phyloP scores from a whole-genome alignment of 2,888 invertebrate species.

The Schizaphis graminum region DNA sequence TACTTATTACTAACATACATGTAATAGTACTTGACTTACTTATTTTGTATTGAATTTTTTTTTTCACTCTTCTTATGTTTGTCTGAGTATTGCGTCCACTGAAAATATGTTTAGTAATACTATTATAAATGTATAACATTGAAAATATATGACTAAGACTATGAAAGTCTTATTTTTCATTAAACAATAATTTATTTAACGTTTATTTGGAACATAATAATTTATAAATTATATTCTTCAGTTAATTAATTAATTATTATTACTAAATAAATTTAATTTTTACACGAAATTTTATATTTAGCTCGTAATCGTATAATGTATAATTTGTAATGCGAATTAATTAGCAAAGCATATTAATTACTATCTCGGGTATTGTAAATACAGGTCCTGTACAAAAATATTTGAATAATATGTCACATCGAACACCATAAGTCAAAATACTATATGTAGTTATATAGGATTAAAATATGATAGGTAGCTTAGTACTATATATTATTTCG shows the following conservation, averaged over 20 bases:
- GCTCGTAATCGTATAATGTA: background rate
- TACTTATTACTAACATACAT: background rate
- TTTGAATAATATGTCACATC: background rate
- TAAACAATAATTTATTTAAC: background rate
- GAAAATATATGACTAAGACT: background rate
- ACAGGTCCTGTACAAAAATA: background rate
- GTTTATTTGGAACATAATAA: background rate
- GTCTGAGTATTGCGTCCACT: constrained; percentile 35
- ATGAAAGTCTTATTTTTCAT: background rate
- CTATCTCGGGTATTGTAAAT: background rate
- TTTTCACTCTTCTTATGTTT: background rate
- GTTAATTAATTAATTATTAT: background rate
- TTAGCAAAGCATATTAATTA: background rate
- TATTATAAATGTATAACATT: background rate
- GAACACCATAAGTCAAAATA: background rate
- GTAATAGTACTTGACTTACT: constrained; percentile 32
- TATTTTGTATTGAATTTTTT: constrained; percentile 8
- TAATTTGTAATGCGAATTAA: background rate
- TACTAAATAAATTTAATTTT: background rate
- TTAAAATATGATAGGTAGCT: background rate
- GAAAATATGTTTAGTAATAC: constrained; percentile 14
- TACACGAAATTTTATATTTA: background rate
- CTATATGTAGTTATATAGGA: background rate
- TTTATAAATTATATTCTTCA: background rate
- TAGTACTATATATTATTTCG: background rate